These are phyloP conservation scores for Phortica variegata DNA, from an alignment of 1,140 invertebrate species.

Conservation along the genomic window DNA sequence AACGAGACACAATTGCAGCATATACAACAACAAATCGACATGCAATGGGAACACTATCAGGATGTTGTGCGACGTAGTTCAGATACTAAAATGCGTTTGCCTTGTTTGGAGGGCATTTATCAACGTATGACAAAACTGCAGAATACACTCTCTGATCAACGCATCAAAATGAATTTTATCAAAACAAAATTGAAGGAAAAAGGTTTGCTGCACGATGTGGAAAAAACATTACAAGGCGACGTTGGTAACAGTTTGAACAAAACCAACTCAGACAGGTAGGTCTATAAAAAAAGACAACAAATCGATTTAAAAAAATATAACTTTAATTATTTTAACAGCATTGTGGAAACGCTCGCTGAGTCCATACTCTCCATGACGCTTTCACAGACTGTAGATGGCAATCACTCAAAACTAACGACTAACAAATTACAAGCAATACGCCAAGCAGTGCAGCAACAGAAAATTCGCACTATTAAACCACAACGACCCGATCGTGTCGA, in stretches of 20 bases:
- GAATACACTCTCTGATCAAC: conserved; percentile 62
- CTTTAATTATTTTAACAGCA: conserved; percentile 8
- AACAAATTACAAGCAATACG: conserved; percentile 34
- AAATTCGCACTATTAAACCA: conserved; percentile 43
- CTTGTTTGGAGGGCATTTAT: conserved; percentile 68
- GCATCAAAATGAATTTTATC: conserved; percentile 56
- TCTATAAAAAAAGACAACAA: background rate
- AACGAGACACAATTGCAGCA: conserved; percentile 65
- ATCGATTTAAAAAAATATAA: too few relatives aligned
- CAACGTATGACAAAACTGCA: conserved; percentile 67
- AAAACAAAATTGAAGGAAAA: conserved; percentile 46
- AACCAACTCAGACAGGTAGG: too few relatives aligned
- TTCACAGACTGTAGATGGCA: conserved; percentile 29
- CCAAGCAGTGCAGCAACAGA: conserved; percentile 24
- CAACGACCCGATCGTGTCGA: conserved; percentile 48
- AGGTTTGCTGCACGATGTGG: conserved; percentile 25
- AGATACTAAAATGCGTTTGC: conserved; percentile 59
- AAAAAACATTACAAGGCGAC: background rate
- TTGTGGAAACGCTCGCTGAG: conserved; percentile 41
- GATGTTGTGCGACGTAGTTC: conserved; percentile 58
- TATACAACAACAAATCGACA: conserved; percentile 62
- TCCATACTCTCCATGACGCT: conserved; percentile 49
- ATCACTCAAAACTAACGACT: conserved; percentile 30
- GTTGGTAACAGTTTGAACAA: too few relatives aligned
- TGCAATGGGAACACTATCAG: conserved; percentile 64